A percentile compares a stretch with the other conserved stretches of the same genome.
Evolutionary conservation across 2,888 invertebrate species (phyloP).

Genomic region (Dromius quadrimaculatus): DNA sequence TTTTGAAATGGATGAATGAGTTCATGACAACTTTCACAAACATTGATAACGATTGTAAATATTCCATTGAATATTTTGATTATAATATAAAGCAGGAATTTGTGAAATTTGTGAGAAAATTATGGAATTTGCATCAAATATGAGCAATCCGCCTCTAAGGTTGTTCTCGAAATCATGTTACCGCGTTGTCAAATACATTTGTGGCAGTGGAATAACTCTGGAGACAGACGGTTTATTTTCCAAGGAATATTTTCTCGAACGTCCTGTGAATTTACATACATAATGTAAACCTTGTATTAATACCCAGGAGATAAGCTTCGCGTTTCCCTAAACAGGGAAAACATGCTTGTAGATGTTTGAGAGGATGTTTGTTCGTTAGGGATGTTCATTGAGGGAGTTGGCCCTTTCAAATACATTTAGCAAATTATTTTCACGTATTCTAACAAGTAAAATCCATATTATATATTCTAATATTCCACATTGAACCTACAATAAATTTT

Average conservation of each 20-base stretch:
- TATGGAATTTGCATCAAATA: constrained; percentile 34
- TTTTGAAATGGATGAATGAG: constrained; percentile 15
- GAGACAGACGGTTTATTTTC: constrained; percentile 43
- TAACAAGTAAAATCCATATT: constrained; percentile 13
- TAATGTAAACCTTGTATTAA: constrained; percentile 48
- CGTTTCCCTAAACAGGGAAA: constrained; percentile 48
- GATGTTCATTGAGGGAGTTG: not conserved
- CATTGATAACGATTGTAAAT: too few relatives aligned
- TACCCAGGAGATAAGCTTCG: constrained; percentile 42
- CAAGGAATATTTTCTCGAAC: constrained; percentile 34
- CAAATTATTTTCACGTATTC: constrained; percentile 18
- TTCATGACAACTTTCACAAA: not conserved
- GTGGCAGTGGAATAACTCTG: constrained; percentile 35
- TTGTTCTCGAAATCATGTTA: constrained; percentile 37
- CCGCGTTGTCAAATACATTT: constrained; percentile 42
- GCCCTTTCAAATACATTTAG: constrained; percentile 5
- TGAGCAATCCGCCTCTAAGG: constrained; percentile 30
- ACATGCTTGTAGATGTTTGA: constrained; percentile 31
- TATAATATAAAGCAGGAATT: not conserved
- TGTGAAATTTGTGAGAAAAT: constrained; percentile 10
- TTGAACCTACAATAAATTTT: too few relatives aligned
- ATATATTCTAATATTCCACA: constrained; percentile 17
- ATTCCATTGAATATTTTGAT: not conserved
- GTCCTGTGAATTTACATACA: constrained; percentile 51
- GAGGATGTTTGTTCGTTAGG: constrained; percentile 9